Evolutionary conservation across 2,888 invertebrate genomes (phyloP).

Genomic region (Macrophya alboannulata): DNA sequence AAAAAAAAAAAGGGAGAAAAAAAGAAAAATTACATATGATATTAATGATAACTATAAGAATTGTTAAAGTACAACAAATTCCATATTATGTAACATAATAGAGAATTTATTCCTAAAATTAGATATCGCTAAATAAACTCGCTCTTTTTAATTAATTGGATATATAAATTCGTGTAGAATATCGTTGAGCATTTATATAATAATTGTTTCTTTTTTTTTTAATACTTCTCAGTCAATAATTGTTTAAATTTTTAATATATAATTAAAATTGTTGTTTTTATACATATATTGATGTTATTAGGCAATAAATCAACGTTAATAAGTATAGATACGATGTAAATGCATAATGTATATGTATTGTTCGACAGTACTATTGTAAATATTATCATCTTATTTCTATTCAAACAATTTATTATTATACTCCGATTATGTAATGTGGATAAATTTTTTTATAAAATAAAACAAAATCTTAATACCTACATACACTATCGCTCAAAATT

Average conservation of each 20-base stretch:
- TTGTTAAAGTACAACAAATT: constrained; percentile 19
- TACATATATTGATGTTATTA: constrained; percentile 18
- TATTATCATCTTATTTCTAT: constrained; percentile 43
- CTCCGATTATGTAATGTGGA: constrained; percentile 22
- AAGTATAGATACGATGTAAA: constrained; percentile 10
- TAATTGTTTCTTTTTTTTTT: neutral
- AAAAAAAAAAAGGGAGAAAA: neutral
- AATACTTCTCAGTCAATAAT: neutral
- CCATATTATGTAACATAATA: neutral
- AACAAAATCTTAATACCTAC: constrained; percentile 23
- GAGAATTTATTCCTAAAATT: constrained; percentile 8
- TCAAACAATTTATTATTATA: constrained; percentile 8
- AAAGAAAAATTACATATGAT: neutral
- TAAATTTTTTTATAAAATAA: constrained; percentile 30
- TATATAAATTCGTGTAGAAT: neutral
- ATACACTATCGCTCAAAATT: neutral
- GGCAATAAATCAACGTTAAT: constrained; percentile 23
- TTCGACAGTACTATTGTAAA: constrained; percentile 15
- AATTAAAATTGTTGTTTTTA: constrained; percentile 30
- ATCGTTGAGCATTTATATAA: constrained; percentile 23
- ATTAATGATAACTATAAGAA: neutral
- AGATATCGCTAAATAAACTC: neutral
- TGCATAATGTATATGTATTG: neutral
- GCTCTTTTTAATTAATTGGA: neutral
- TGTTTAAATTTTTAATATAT: constrained; percentile 12